Evolutionary conservation across 2,888 invertebrate genomes (phyloP).

Genomic region (Azorinus chamasolen): DNA sequence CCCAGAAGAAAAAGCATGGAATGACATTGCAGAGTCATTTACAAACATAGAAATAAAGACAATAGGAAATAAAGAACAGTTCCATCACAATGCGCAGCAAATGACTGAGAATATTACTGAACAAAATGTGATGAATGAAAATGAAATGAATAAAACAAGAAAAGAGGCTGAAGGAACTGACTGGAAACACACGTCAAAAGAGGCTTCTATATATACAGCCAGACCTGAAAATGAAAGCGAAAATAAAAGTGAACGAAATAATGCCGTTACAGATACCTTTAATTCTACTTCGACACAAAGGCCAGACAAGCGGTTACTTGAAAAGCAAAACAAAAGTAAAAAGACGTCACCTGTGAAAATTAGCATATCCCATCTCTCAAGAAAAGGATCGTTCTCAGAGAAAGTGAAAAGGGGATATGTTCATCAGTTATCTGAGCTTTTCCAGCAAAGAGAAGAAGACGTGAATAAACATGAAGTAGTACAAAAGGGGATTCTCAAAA

Average conservation of each 20-base stretch:
- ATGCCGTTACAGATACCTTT: too few species aligned
- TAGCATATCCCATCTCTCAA: slow-evolving; percentile 32
- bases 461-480: neutral
- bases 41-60: slow-evolving; percentile 11
- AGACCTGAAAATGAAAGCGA: neutral
- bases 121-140: too few species aligned
- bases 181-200: too few species aligned
- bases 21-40: slow-evolving; percentile 17
- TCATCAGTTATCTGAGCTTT: slow-evolving; percentile 52
- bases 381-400: slow-evolving; percentile 33
- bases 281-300: too few species aligned
- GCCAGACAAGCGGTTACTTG: too few species aligned
- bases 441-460: slow-evolving; percentile 12
- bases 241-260: neutral
- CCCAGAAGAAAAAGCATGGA: neutral
- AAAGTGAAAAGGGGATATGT: slow-evolving; percentile 57
- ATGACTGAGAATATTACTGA: too few species aligned
- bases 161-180: too few species aligned
- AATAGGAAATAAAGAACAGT: too few species aligned
- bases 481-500: too few species aligned
- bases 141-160: too few species aligned
- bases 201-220: too few species aligned
- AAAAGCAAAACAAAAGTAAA: slow-evolving; percentile 7
- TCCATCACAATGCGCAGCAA: too few species aligned
- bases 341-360: slow-evolving; percentile 39